Evolutionary conservation across 30 jellyfish, hydroid and myxozoan species (phyloP), one percentile per base, ranked within the genome.

Genomic region (Phacellophora camtschatica): DNA sequence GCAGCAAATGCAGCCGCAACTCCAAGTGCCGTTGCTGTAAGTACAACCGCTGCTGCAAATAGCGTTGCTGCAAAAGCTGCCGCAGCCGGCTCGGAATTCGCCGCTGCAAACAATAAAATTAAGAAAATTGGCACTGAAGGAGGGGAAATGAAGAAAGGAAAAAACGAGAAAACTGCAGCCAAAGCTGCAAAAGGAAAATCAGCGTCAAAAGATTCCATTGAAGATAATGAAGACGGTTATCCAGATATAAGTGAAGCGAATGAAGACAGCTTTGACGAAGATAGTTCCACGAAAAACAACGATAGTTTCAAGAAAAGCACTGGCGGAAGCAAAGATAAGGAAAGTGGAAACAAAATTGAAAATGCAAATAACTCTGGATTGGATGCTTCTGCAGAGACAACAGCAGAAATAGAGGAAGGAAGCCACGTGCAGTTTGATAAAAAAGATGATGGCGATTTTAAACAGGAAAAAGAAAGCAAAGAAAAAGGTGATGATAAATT

Each of bases 181-280:
- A 41, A 37, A 31, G 71, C 80, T 10, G 5, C 27, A 10, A 77
- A 77, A 19, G 32, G 62, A 29, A 23, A 31, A 16, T 24, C 90
- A 50, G 9, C 90, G 3, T n/a, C 71, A 32, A 45, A 80, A 29
- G 49, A 45, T 46, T 55, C 46, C 20, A 65, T 65, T 29, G 61
- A 64, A 32, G 62, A 50, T 22, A 34, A 24, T n/a, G 65, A 30
- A 10, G 81, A 61, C 4, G 69, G 79, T 2, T 75, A 75, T 29
- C 88, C 88, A 31, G 88, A 75, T 29, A 29, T 75, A 27, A 36
- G 32, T 20, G 79, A 42, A 2, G 49, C 22, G 19, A 56, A 19
- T 29, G 91, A 80, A 45, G 91, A 80, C 22, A 80, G 70, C 66
- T 80, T 80, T 34, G 84, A 80, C 36, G 67, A 80, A 22, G 84